phyloP scores from a whole-genome alignment of 2,888 invertebrate species.

The Troides aeacus region DNA sequence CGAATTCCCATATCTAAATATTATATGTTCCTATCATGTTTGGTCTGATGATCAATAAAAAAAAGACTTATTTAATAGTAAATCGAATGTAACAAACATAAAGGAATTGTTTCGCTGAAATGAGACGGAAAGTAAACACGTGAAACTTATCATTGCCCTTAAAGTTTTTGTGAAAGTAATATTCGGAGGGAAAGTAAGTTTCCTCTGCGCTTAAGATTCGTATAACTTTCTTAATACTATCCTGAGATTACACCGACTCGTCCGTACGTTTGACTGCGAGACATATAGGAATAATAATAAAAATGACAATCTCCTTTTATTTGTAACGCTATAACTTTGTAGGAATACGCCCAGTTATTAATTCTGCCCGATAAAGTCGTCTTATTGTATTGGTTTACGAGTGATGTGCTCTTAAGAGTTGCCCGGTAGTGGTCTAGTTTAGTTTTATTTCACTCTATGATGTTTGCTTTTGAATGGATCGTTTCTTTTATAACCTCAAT shows the following conservation, averaged over 20 bases:
- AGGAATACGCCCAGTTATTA: conserved; percentile 67
- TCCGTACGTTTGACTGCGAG: conserved; percentile 53
- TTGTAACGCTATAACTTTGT: conserved; percentile 65
- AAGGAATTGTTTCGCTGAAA: conserved; percentile 30
- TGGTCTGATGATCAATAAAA: background rate
- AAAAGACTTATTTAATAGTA: conserved; percentile 28
- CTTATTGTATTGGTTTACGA: conserved; percentile 44
- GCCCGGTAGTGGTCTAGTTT: conserved; percentile 34
- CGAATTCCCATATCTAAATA: too few species aligned
- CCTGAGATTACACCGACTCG: conserved; percentile 66
- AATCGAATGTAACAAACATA: conserved; percentile 35
- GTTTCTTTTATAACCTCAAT: conserved; percentile 30
- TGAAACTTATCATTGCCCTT: conserved; percentile 59
- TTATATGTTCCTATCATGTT: too few species aligned
- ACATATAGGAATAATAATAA: conserved; percentile 70
- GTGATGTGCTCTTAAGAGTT: conserved; percentile 36
- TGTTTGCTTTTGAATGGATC: conserved; percentile 22
- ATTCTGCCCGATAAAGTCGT: conserved; percentile 72
- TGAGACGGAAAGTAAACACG: conserved; percentile 42
- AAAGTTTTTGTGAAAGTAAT: conserved; percentile 69
- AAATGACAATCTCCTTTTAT: conserved; percentile 70
- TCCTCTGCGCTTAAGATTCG: conserved; percentile 64
- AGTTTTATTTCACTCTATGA: conserved; percentile 26
- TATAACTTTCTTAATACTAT: conserved; percentile 76
- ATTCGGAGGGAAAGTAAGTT: conserved; percentile 62